These are phyloP conservation scores for Drosophila melanosoma DNA, from an alignment of 2,888 invertebrate genomes.

Conservation along the genomic window DNA sequence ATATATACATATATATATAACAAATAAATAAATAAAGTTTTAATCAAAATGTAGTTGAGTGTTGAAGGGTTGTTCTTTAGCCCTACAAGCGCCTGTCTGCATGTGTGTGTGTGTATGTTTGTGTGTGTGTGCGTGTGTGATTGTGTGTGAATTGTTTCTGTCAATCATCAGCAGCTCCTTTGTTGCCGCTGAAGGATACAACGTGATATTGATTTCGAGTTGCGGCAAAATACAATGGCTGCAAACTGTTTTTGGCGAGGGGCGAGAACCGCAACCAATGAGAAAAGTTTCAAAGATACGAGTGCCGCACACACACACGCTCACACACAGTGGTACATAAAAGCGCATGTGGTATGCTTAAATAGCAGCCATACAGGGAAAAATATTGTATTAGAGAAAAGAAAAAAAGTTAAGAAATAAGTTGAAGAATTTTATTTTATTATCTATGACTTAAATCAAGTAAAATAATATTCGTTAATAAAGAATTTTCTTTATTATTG, in stretches of 20 bases:
- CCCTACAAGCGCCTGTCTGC: slow-evolving; percentile 12
- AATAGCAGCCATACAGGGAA: slow-evolving; percentile 38
- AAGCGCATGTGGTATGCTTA: slow-evolving; percentile 37
- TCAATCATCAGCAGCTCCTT: slow-evolving; percentile 77
- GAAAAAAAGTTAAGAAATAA: not conserved
- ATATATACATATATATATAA: slow-evolving; percentile 19
- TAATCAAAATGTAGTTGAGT: slow-evolving; percentile 81
- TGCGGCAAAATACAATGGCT: slow-evolving; percentile 65
- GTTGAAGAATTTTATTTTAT: not conserved
- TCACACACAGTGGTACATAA: slow-evolving; percentile 19
- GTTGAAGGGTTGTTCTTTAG: slow-evolving; percentile 73
- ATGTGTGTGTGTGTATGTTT: slow-evolving; percentile 16
- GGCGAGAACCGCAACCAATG: slow-evolving; percentile 61
- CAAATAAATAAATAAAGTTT: slow-evolving; percentile 75
- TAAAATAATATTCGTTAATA: not conserved
- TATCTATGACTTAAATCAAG: not conserved
- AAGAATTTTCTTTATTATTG: not conserved
- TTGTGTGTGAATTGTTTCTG: slow-evolving; percentile 73
- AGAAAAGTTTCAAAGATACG: slow-evolving; percentile 72
- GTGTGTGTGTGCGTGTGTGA: slow-evolving; percentile 33
- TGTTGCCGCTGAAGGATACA: slow-evolving; percentile 79
- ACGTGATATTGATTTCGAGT: slow-evolving; percentile 78
- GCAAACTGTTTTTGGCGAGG: slow-evolving; percentile 29
- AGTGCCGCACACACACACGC: slow-evolving; percentile 28
- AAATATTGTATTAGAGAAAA: not conserved